Base-by-base conservation (phyloP, 2,888 invertebrate genomes). In the Tridacna gigas region DNA sequence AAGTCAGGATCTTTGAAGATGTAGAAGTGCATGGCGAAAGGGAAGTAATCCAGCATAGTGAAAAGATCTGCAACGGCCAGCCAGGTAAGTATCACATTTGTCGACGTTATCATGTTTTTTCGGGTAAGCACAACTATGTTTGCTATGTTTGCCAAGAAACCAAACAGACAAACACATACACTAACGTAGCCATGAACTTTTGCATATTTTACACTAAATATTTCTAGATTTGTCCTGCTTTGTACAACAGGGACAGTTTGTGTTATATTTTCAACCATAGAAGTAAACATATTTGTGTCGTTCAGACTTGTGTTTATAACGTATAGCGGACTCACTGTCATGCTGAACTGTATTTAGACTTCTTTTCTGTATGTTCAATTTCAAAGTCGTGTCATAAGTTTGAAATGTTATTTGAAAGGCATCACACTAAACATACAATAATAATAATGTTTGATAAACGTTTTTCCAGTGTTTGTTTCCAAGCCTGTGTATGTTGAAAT, bases 61-160 rank as follows among this genome's bases (percentile, higher is more conserved):
- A 98, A 96, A 60, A 99, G 96, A 94, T 99, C 99, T 20, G 98
- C 98, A 13, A 98, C 97, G 0, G 99, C 95, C 45, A 98, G 90
- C 91, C 95, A 95, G 0, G 98, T 98, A 60, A 99, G 96, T 83
- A 99, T 98, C 76, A 97, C 97, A 95, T 99, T 99, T 45, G 98
- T 98, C 5, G 98, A 97, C 80, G 98, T 97, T n/a, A 94, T 92
- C 98, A 99, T 98, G 94, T 98, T 98, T 47, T 97, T 96, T n/a
- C 98, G 96, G 0, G 98, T 98, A 79, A 99, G 96, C 11, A 99
- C 98, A 65, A 97, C 97, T 86, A 99, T 97, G 95, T 98, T 99
- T 89, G 98, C 96, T 22, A 97, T 96, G 95, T 99, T 99, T 81
- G 98, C 97, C 67, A 98, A 96, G 48, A 98, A 97, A 73, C 99